Evolutionary conservation across 2,888 invertebrate genomes (phyloP).

Genomic region (Dolichomitus sp.): DNA sequence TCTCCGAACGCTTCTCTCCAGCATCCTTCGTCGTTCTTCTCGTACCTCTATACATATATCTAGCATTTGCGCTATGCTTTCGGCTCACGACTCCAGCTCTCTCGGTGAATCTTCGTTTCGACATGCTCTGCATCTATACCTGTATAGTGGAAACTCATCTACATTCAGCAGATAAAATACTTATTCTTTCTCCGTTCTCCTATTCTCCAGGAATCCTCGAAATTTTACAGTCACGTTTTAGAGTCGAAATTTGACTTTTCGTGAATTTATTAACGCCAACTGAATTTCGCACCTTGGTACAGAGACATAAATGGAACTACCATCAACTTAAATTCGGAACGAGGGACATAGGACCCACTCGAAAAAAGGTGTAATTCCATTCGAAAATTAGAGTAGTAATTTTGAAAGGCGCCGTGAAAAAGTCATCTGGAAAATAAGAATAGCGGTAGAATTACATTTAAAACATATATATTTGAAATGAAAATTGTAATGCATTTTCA

Average conservation of each 20-base stretch:
- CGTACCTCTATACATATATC: slow-evolving; percentile 36
- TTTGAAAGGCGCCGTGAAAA: too few relatives aligned
- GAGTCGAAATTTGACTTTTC: slow-evolving; percentile 27
- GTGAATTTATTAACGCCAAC: slow-evolving; percentile 10
- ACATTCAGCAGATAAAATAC: slow-evolving; percentile 55
- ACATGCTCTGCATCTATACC: slow-evolving; percentile 38
- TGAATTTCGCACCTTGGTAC: neutral
- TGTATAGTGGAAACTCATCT: slow-evolving; percentile 46
- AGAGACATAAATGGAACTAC: neutral
- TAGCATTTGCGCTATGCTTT: slow-evolving; percentile 29
- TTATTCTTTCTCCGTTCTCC: slow-evolving; percentile 15
- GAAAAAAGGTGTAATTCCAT: neutral
- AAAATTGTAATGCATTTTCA: too few relatives aligned
- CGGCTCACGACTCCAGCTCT: slow-evolving; percentile 41
- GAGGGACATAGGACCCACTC: neutral
- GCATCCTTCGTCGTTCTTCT: slow-evolving; percentile 42
- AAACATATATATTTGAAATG: too few relatives aligned
- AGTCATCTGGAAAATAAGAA: too few relatives aligned
- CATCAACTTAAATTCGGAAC: neutral
- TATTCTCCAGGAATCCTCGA: slow-evolving; percentile 7
- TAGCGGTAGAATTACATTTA: too few relatives aligned
- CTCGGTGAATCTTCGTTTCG: slow-evolving; percentile 48
- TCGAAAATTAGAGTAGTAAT: too few relatives aligned
- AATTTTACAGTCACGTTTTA: slow-evolving; percentile 19
- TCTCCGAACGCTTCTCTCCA: slow-evolving; percentile 30